Evolutionary conservation across 2,888 invertebrate genomes (phyloP).

Genomic region (Uropetala carovei): DNA sequence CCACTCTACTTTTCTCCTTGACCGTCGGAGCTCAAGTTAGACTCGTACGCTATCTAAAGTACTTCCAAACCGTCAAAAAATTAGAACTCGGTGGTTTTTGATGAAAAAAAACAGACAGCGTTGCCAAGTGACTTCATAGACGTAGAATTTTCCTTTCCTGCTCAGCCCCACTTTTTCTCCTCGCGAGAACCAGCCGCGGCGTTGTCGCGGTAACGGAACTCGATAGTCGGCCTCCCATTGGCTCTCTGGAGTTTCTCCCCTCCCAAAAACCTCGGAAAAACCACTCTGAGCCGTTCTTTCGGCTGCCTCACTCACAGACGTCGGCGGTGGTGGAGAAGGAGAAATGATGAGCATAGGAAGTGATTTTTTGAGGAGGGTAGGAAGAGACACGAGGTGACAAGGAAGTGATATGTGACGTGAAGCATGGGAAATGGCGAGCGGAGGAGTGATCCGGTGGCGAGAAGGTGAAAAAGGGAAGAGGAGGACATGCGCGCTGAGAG

Average conservation of each 20-base stretch:
- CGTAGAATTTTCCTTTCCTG: neutral
- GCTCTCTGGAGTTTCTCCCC: neutral
- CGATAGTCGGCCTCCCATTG: neutral
- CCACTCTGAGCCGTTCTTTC: neutral
- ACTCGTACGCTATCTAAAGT: neutral
- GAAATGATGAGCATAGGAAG: too few species aligned
- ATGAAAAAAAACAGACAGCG: neutral
- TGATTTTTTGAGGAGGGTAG: neutral
- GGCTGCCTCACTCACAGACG: neutral
- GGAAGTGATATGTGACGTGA: slow-evolving; percentile 8
- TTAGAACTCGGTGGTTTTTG: neutral
- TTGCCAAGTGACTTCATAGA: neutral
- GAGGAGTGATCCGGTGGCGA: neutral
- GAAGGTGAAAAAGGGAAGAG: neutral
- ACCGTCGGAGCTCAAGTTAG: neutral
- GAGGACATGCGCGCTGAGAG: neutral
- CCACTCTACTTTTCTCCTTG: neutral
- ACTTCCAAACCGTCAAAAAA: neutral
- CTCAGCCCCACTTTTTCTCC: neutral
- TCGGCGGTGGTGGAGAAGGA: neutral
- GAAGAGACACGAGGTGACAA: neutral
- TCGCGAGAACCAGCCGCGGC: neutral
- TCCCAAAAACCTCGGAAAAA: neutral
- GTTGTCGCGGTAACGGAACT: slow-evolving; percentile 17
- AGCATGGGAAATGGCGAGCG: neutral